Evolutionary conservation across 1,140 invertebrate species (phyloP).

Genomic region (Philotrypesis tridentata): DNA sequence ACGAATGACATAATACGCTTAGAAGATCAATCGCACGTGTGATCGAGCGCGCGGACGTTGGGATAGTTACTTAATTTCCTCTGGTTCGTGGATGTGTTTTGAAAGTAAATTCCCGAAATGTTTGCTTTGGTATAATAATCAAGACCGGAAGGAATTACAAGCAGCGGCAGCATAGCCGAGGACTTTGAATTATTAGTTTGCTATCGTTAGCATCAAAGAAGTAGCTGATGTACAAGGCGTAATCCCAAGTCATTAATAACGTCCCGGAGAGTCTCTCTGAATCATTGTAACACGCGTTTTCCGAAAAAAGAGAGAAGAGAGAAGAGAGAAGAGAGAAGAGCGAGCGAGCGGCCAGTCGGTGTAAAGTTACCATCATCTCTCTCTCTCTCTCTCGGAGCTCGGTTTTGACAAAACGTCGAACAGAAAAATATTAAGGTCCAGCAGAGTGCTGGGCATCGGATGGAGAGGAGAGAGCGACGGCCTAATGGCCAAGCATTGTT

Average conservation of each 20-base stretch:
- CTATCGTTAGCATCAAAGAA: conserved; percentile 47
- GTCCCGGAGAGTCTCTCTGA: background rate
- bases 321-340: too few species aligned
- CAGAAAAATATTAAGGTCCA: background rate
- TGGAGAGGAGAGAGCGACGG: too few species aligned
- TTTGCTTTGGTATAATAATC: conserved; percentile 7
- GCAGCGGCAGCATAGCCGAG: background rate
- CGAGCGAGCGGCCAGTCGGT: background rate
- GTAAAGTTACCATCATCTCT: background rate
- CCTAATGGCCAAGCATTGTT: conserved; percentile 18
- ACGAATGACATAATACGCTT: too few species aligned
- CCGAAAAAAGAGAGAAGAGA: background rate
- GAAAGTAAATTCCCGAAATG: background rate
- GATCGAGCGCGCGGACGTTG: too few species aligned
- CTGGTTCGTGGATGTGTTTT: background rate
- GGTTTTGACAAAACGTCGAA: background rate
- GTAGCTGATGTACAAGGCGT: conserved; percentile 49
- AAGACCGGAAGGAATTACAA: conserved; percentile 2
- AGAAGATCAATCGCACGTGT: too few species aligned
- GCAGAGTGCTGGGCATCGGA: background rate
- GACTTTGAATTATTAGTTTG: conserved; percentile 27
- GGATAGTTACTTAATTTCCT: too few species aligned
- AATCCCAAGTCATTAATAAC: conserved; percentile 17
- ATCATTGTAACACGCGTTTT: background rate
- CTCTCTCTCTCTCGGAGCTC: background rate